Conservation (phyloP, 1,140 invertebrate genomes). For the Plodia interpunctella region DNA sequence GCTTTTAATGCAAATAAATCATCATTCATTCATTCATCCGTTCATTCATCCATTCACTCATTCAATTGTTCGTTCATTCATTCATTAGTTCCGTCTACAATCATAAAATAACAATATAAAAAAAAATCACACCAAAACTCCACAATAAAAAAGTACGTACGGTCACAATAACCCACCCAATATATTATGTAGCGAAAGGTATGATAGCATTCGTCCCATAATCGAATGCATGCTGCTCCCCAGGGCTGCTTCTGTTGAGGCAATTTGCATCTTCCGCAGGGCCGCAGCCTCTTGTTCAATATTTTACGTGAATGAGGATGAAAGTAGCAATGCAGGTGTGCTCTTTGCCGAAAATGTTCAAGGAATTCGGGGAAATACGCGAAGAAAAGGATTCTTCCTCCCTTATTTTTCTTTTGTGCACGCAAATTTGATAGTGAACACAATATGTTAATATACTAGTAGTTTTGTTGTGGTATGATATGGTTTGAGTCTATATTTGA, state of each 20-base stretch:
- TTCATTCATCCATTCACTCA: no score
- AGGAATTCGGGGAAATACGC: constrained; percentile 9
- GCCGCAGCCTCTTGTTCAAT: constrained; percentile 33
- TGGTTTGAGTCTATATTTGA: no score
- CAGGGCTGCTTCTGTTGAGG: constrained; percentile 30
- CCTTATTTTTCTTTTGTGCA: not conserved
- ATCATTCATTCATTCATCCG: no score
- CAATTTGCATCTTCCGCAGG: constrained; percentile 45
- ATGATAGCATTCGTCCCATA: constrained; percentile 41
- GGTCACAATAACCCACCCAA: not conserved
- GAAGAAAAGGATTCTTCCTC: not conserved
- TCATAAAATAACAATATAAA: no score
- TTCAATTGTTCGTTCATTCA: no score
- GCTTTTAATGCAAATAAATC: no score
- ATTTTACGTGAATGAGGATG: constrained; percentile 46
- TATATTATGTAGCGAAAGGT: constrained; percentile 2
- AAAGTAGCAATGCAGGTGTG: constrained; percentile 16
- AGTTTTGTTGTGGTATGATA: no score
- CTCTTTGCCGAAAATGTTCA: constrained; percentile 8
- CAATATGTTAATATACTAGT: no score
- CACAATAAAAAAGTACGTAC: not conserved
- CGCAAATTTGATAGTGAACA: not conserved
- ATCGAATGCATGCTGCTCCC: constrained; percentile 34
- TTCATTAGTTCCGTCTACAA: no score
- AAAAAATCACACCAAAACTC: not conserved